A percentile compares a stretch with the other conserved stretches of the same genome.
Conservation (phyloP, 2,113 vertebrate genomes). For the Vulpes vulpes region DNA sequence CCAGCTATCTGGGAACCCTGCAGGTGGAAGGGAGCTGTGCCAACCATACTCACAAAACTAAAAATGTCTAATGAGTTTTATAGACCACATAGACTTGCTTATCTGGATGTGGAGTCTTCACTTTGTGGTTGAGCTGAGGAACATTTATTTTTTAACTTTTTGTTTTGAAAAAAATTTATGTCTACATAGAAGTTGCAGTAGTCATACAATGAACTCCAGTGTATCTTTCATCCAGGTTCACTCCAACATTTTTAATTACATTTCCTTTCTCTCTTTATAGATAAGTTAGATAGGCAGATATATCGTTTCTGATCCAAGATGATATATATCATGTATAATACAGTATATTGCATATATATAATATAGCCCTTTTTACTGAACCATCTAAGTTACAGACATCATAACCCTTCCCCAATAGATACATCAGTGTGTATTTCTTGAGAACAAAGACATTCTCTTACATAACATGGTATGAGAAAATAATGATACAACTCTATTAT, state of each 20-base stretch:
- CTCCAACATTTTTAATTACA: background rate
- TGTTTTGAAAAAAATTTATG: background rate
- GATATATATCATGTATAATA: background rate
- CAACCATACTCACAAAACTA: background rate
- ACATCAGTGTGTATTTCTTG: background rate
- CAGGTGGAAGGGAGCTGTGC: background rate
- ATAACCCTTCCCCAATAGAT: background rate
- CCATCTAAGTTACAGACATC: background rate
- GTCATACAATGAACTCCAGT: no score
- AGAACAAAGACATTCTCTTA: background rate
- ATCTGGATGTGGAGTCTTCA: background rate
- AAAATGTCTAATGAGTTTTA: background rate
- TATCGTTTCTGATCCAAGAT: background rate
- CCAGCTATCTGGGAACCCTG: background rate
- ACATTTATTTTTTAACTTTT: background rate
- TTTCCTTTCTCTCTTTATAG: background rate
- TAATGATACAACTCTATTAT: background rate
- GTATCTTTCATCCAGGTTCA: background rate
- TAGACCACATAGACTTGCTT: background rate
- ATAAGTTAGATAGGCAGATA: background rate
- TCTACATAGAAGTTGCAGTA: background rate
- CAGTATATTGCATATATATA: background rate
- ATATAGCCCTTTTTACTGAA: background rate
- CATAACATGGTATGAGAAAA: background rate
- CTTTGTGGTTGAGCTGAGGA: background rate